phyloP scores from a whole-genome alignment of 2,888 invertebrate genomes.

The Entomobrya proxima region DNA sequence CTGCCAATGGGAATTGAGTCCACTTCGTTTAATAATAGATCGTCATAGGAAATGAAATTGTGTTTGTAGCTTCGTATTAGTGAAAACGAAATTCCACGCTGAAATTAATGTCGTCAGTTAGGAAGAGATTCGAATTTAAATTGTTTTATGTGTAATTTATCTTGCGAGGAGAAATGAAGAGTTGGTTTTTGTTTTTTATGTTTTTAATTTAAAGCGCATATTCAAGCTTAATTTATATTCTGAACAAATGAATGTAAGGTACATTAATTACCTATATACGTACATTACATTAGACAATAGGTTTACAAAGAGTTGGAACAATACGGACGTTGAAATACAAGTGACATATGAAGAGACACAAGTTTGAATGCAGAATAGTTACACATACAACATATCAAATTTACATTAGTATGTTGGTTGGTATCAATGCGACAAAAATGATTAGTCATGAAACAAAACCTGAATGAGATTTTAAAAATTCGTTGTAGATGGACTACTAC shows the following conservation, averaged over 20 bases:
- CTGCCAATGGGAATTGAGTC: slow-evolving; percentile 77
- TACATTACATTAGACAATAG: not conserved
- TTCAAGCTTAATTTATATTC: slow-evolving; percentile 34
- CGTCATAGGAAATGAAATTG: not conserved
- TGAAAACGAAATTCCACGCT: not conserved
- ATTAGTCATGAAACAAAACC: slow-evolving; percentile 3
- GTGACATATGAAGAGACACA: too few relatives aligned
- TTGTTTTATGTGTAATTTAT: slow-evolving; percentile 37
- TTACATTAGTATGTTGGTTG: not conserved
- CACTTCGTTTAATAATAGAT: not conserved
- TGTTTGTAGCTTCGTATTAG: not conserved
- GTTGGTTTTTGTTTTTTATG: slow-evolving; percentile 1
- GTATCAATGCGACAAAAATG: not conserved
- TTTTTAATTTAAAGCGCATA: not conserved
- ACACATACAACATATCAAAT: not conserved
- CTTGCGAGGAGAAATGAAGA: not conserved
- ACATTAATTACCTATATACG: not conserved
- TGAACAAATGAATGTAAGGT: not conserved
- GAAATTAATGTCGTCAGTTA: not conserved
- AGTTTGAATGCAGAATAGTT: too few relatives aligned
- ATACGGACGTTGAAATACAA: too few relatives aligned
- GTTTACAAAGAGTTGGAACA: too few relatives aligned
- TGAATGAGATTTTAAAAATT: slow-evolving; percentile 12
- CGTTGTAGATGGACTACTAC: not conserved
- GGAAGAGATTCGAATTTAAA: not conserved